These are phyloP conservation scores for Hylaeus anthracinus DNA, from an alignment of 1,140 invertebrate species.

Conservation along the genomic window DNA sequence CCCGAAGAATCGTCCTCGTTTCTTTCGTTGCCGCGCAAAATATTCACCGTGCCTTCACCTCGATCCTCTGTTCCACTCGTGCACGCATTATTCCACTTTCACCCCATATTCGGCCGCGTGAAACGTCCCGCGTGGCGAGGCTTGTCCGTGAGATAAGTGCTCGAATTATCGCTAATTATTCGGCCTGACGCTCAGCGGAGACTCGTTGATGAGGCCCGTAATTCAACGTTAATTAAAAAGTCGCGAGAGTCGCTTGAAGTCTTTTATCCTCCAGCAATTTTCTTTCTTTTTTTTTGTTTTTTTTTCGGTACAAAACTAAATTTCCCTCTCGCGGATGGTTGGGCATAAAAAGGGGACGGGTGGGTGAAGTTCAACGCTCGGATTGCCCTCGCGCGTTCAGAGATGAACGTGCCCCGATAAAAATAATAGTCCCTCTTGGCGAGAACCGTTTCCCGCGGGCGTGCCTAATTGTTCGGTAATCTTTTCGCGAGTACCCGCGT, in stretches of 20 bases:
- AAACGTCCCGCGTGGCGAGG: no score
- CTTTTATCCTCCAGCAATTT: constrained; percentile 19
- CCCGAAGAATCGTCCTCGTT: no score
- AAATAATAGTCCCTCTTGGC: constrained; percentile 8
- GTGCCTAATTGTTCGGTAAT: constrained; percentile 21
- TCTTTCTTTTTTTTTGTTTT: neutral
- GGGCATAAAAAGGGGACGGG: neutral
- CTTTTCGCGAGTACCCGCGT: neutral
- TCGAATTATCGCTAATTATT: constrained; percentile 19
- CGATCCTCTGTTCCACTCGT: no score
- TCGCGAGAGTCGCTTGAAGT: constrained; percentile 20
- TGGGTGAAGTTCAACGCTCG: neutral
- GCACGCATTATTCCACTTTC: neutral
- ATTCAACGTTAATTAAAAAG: constrained; percentile 39
- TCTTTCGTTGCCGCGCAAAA: no score
- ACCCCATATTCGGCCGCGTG: neutral
- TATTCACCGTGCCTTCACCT: no score
- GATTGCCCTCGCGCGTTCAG: constrained; percentile 3
- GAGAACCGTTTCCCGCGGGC: neutral
- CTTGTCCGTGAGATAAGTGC: neutral
- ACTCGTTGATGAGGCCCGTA: constrained; percentile 1
- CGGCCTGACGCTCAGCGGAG: neutral
- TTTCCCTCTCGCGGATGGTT: neutral
- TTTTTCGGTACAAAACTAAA: neutral
- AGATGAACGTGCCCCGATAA: constrained; percentile 12